Evolutionary conservation across 2,113 vertebrate species (phyloP).

Genomic region (Phainopepla nitens): DNA sequence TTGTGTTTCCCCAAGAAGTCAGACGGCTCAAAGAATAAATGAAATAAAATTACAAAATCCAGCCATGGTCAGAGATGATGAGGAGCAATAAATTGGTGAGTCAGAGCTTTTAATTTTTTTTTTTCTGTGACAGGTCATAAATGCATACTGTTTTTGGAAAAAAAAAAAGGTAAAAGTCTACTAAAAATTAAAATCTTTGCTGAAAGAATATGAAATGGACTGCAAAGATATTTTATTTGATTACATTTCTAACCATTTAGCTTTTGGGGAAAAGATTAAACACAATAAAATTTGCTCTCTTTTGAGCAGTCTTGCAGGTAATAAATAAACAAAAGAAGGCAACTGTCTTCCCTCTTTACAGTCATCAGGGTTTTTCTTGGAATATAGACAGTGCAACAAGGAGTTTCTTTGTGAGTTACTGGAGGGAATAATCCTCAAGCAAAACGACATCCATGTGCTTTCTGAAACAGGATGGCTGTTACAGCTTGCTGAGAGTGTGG

Average conservation of each 20-base stretch:
- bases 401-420: slow-evolving; percentile 31
- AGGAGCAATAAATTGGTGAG: background rate
- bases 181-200: background rate
- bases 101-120: background rate
- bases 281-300: background rate
- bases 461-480: slow-evolving; percentile 17
- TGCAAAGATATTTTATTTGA: background rate
- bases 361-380: background rate
- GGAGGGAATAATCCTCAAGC: slow-evolving; percentile 3
- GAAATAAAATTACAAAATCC: background rate
- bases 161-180: background rate
- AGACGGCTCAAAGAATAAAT: background rate
- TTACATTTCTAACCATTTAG: background rate
- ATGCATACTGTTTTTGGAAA: background rate
- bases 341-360: background rate
- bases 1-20: background rate
- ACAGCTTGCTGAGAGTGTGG: slow-evolving; percentile 35
- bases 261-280: background rate
- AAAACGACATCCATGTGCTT: background rate
- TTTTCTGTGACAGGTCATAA: background rate
- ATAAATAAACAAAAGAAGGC: background rate
- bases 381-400: background rate
- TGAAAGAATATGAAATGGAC: background rate
- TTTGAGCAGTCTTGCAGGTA: background rate
- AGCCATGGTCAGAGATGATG: background rate